phyloP scores from a whole-genome alignment of 2,888 invertebrate species.

The Oscheius sp. region DNA sequence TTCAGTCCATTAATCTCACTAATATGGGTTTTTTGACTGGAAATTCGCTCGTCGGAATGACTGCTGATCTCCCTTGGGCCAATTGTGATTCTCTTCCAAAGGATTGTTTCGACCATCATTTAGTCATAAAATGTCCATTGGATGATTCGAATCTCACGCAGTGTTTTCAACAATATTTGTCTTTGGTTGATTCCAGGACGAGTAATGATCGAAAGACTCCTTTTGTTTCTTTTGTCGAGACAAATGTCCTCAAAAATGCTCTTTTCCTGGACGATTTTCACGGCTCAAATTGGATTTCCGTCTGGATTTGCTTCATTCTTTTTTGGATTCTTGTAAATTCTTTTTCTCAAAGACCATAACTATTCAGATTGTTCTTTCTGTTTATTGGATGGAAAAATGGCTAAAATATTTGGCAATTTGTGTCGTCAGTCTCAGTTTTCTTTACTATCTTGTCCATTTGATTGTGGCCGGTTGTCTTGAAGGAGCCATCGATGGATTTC shows the following conservation, averaged over 20 bases:
- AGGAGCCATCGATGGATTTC: background rate
- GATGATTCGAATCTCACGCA: background rate
- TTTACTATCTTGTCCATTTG: background rate
- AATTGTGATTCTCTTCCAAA: background rate
- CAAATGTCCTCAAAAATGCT: background rate
- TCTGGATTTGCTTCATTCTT: background rate
- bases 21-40: background rate
- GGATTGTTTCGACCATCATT: background rate
- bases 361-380: background rate
- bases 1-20: background rate
- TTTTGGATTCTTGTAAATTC: background rate
- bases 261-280: background rate
- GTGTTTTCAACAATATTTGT: background rate
- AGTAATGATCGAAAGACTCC: conserved; percentile 4
- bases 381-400: background rate
- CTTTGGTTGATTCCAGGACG: background rate
- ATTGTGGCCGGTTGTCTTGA: background rate
- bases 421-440: background rate
- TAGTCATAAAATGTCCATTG: background rate
- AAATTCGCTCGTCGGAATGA: background rate
- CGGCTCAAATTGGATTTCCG: background rate
- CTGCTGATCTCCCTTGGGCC: background rate
- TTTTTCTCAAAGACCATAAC: background rate
- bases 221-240: background rate
- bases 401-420: background rate